Conservation (phyloP, 2,797 vertebrate genomes). For the Pangasius macronema region DNA sequence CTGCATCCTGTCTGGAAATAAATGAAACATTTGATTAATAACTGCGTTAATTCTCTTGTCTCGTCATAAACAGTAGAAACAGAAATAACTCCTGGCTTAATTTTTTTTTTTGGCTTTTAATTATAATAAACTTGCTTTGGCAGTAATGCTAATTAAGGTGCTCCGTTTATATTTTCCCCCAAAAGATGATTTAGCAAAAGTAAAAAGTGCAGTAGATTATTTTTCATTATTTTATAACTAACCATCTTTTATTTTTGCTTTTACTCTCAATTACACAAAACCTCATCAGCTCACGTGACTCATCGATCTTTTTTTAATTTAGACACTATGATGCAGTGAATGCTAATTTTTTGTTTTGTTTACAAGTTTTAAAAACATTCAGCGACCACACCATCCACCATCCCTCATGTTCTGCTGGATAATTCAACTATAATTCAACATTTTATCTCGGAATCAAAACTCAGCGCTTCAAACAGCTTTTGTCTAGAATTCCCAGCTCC, state of each 20-base stretch:
- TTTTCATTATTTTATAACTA: background rate
- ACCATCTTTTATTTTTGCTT: background rate
- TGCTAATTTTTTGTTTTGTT: background rate
- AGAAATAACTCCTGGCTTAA: background rate
- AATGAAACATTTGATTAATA: background rate
- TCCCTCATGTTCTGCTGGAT: background rate
- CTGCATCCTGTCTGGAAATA: conserved; percentile 11
- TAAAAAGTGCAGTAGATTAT: background rate
- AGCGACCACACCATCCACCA: background rate
- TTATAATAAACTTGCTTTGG: background rate
- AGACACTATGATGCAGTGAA: background rate
- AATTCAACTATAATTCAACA: background rate
- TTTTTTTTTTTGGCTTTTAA: background rate
- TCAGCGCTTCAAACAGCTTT: background rate
- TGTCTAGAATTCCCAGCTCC: background rate
- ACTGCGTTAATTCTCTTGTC: background rate
- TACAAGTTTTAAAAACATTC: background rate
- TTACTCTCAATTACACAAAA: background rate
- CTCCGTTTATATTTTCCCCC: background rate
- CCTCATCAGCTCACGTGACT: background rate
- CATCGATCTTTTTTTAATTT: background rate
- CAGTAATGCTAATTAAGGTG: background rate
- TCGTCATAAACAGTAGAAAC: background rate
- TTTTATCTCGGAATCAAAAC: background rate
- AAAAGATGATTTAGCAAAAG: background rate